These are phyloP conservation scores for Spheniscus humboldti DNA, from an alignment of 2,797 vertebrate genomes.

Conservation along the genomic window DNA sequence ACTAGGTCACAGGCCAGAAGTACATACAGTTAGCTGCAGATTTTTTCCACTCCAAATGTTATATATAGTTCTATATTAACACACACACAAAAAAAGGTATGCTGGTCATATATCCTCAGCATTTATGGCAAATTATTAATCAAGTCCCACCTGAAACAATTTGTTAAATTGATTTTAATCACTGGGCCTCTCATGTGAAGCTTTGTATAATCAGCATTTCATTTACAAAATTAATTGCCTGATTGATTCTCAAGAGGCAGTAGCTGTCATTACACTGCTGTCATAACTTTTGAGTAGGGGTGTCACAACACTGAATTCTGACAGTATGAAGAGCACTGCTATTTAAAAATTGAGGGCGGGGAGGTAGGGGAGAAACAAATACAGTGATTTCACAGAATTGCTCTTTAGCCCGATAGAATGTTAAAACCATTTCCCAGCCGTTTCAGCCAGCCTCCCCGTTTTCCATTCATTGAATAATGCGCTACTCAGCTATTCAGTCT, in stretches of 20 bases:
- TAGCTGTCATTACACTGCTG: conserved; percentile 81
- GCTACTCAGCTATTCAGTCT: conserved; percentile 28
- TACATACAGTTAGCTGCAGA: neutral
- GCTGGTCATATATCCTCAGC: conserved; percentile 76
- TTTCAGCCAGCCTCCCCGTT: neutral
- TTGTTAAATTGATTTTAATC: conserved; percentile 98
- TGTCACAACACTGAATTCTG: conserved; percentile 81
- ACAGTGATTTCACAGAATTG: conserved; percentile 50
- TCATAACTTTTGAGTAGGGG: conserved; percentile 82
- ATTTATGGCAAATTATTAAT: conserved; percentile 83
- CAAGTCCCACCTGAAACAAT: conserved; percentile 87
- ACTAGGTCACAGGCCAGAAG: conserved; percentile 37
- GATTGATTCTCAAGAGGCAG: conserved; percentile 84
- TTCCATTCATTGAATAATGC: conserved; percentile 52
- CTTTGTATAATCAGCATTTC: conserved; percentile 95
- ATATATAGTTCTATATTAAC: conserved; percentile 28
- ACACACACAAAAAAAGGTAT: conserved; percentile 55
- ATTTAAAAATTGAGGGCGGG: conserved; percentile 74
- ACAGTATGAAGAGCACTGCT: conserved; percentile 75
- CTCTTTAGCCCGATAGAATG: conserved; percentile 30
- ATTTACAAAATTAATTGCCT: conserved; percentile 95
- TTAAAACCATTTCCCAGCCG: conserved; percentile 1
- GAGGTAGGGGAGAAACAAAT: conserved; percentile 62
- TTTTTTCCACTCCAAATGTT: conserved; percentile 15
- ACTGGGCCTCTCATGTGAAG: conserved; percentile 88